Base-by-base conservation (phyloP, 2,113 vertebrate genomes). In the Lates calcarifer region DNA sequence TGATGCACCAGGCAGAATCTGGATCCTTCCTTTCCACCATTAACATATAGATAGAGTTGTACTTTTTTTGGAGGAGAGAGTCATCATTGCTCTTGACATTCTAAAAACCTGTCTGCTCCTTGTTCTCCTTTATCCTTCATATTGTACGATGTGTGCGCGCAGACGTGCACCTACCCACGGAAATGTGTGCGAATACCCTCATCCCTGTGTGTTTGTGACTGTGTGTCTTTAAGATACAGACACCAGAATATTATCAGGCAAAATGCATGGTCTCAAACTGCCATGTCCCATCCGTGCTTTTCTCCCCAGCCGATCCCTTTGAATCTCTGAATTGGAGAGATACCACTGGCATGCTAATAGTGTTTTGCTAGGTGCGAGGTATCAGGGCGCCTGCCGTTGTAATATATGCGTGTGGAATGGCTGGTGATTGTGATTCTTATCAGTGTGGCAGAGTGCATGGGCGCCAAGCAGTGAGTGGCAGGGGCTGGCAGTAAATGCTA, bases 391-490 rank as follows among this genome's bases (percentile, higher is more conserved):
- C 88, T 88, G 90, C 86, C 83, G 82, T 88, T 92, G 88, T 93
- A 91, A 92, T 95, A 79, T 93, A 92, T 89, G 91, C 83, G 53
- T n/a, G 74, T 72, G 87, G 92, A 93, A 94, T 85, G 90, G 84
- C 89, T 85, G 83, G 87, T 90, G 90, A 94, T 95, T 94, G 93
- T 90, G 94, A 95, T 95, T 94, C 87, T 87, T 94, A 94, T 94
- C 93, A 68, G 89, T 60, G 87, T 82, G 88, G 87, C 81, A 89
- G 85, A 93, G 92, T 86, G 90, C 79, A 87, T 53, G 72, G 84
- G 79, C 73, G 84, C 88, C 85, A 82, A 82, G 82, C 84, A 57
- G 87, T 92, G 94, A 94, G 88, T 93, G 93, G 90, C 90, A 93
- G 90, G 74, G 79, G 83, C 84, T 91, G 91, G 88, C 84, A 92